A percentile compares a stretch with the other conserved stretches of the same genome.
Conservation (phyloP, 2,797 vertebrate genomes). For the Cheirogaleus major region DNA sequence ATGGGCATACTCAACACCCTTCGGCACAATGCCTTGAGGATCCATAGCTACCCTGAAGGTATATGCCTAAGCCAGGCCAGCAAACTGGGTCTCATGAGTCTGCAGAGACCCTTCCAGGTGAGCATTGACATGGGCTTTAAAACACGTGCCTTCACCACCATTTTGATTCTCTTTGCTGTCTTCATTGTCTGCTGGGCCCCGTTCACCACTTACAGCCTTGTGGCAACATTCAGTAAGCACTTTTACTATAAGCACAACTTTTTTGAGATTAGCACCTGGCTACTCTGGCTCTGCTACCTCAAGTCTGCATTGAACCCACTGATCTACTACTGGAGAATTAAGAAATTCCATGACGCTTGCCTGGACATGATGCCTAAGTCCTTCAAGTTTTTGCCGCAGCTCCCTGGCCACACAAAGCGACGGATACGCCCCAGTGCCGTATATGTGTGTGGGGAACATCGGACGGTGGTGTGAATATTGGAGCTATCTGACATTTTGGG, state of each 20-base stretch:
- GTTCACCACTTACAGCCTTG: slow-evolving; percentile 95
- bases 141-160: slow-evolving; percentile 99
- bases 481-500: slow-evolving; percentile 42
- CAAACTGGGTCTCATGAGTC: slow-evolving; percentile 96
- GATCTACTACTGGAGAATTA: slow-evolving; percentile 99
- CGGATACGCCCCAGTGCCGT: slow-evolving; percentile 96
- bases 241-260: slow-evolving; percentile 96
- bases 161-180: slow-evolving; percentile 97
- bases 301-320: slow-evolving; percentile 99
- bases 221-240: slow-evolving; percentile 92
- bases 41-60: slow-evolving; percentile 95
- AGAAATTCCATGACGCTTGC: slow-evolving; percentile 98
- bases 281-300: slow-evolving; percentile 99
- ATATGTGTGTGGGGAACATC: slow-evolving; percentile 96
- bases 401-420: slow-evolving; percentile 94
- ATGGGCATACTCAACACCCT: slow-evolving; percentile 98
- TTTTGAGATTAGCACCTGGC: slow-evolving; percentile 97
- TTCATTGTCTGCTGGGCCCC: slow-evolving; percentile 97
- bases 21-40: slow-evolving; percentile 96
- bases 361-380: slow-evolving; percentile 97
- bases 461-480: slow-evolving; percentile 91
- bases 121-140: slow-evolving; percentile 99
- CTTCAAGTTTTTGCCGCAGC: slow-evolving; percentile 95
- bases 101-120: slow-evolving; percentile 96
- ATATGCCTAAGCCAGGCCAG: slow-evolving; percentile 97